A percentile compares a stretch with the other conserved stretches of the same genome.
These are phyloP conservation scores for Coracopsis vasa DNA, from an alignment of 2,113 vertebrate genomes.

Conservation along the genomic window DNA sequence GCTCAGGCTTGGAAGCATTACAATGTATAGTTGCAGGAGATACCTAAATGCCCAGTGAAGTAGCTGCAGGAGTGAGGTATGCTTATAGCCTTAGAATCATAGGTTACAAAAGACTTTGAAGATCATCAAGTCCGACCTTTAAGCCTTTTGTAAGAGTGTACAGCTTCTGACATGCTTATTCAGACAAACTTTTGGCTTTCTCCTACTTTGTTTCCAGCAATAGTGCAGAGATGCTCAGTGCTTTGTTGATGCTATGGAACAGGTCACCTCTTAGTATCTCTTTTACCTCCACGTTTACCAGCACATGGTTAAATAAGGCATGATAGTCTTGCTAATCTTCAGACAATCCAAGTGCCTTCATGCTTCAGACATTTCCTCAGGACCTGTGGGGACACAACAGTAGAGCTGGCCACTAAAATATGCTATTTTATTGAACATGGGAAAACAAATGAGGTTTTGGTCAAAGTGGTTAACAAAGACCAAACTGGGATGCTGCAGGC, in stretches of 20 bases:
- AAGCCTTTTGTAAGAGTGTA: not conserved
- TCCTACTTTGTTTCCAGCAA: not conserved
- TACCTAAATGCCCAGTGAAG: not conserved
- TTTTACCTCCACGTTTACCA: not conserved
- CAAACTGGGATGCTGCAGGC: not conserved
- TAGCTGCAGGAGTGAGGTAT: not conserved
- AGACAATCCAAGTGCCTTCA: not conserved
- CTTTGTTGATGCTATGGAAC: not conserved
- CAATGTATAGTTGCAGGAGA: not conserved
- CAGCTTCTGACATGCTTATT: not conserved
- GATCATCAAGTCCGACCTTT: not conserved
- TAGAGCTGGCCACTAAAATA: not conserved
- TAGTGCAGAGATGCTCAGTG: not conserved
- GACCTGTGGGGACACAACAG: not conserved
- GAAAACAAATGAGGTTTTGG: conserved; percentile 23
- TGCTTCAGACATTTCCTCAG: not conserved
- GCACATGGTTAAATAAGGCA: not conserved
- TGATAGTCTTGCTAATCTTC: not conserved
- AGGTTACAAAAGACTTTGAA: not conserved
- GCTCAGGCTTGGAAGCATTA: not conserved
- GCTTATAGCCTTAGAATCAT: not conserved
- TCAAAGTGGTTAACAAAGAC: not conserved
- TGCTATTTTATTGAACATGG: conserved; percentile 11
- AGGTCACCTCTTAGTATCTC: not conserved
- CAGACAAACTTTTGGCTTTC: not conserved